These are phyloP conservation scores for Bombus sibiricus DNA, from an alignment of 1,140 invertebrate species.

Conservation along the genomic window DNA sequence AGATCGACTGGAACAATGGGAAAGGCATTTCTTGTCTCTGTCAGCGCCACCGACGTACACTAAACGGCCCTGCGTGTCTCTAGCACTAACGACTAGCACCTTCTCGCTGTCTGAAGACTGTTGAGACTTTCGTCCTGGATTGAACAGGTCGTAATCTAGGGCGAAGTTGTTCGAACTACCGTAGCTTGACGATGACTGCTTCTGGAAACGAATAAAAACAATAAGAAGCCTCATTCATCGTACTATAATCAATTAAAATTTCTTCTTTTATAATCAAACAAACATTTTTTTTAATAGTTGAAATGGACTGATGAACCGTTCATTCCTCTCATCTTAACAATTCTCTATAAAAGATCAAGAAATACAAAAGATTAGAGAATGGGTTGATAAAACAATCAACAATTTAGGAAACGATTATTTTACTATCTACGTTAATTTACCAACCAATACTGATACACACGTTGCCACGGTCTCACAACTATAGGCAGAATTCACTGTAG, in stretches of 20 bases:
- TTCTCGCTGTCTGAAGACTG: constrained; percentile 78
- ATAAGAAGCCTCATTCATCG: background rate
- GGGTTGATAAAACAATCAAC: too few relatives aligned
- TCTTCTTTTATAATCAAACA: background rate
- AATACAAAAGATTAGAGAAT: too few relatives aligned
- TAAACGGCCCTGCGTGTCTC: constrained; percentile 83
- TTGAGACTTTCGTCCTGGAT: constrained; percentile 79
- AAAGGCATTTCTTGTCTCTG: constrained; percentile 73
- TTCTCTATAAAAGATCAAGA: too few relatives aligned
- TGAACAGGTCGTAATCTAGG: constrained; percentile 88
- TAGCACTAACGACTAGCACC: constrained; percentile 83
- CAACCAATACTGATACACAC: too few relatives aligned
- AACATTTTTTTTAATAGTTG: too few relatives aligned
- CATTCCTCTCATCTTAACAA: too few relatives aligned
- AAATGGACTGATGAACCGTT: too few relatives aligned
- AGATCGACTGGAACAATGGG: constrained; percentile 67
- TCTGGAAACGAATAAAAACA: constrained; percentile 56
- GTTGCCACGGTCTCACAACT: too few relatives aligned
- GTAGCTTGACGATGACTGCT: constrained; percentile 68
- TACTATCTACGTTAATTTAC: too few relatives aligned
- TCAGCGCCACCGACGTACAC: constrained; percentile 83
- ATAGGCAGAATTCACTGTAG: too few relatives aligned
- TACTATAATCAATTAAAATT: background rate
- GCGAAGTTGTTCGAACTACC: constrained; percentile 86
- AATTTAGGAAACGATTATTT: too few relatives aligned